Evolutionary conservation across 1,140 invertebrate genomes (phyloP), one percentile per base, ranked within the genome.

Genomic region (Mylabris phalerata): DNA sequence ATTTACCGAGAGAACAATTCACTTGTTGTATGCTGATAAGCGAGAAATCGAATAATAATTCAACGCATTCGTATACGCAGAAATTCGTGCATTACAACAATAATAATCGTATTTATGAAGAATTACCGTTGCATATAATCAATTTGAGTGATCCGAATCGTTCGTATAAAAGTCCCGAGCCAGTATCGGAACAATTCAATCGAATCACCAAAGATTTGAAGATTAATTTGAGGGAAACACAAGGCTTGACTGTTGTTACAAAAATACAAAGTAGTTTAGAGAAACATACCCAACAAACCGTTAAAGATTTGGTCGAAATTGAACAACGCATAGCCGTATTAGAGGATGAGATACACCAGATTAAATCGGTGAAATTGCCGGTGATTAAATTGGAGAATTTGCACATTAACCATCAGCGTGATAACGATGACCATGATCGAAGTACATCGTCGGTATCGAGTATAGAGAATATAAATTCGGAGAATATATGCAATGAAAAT

Each of bases 81-180:
- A 66, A 45, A 25, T 71, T 72, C 58, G 41, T 68, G 4, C 59
- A 68, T 27, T 68, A 64, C 42, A 42, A 64, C 42, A 42, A 64
- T 48, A 48, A 45, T 10, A 51, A 47, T 11, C 7, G 32, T 32
- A 4, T 32, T 5, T 69, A 63, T 57, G 67, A 69, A 55, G 61
- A 58, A 41, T 7, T 72, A 42, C 67, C 63, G 9, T 43, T 72
- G 50, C 59, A 60, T 41, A 70, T 72, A 52, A 59, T 64, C 5
- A 72, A 72, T 48, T 60, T 72, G 46, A 69, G 66, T 54, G 67
- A 71, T 58, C 55, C 64, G 2, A 67, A 69, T 42, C 63, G 67
- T 56, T 57, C 55, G 1, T 71, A 71, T 55, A 70, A 67, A 48
- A 64, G 49, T 38, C 62, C 67, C 2, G 66, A 68, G 42, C 58